Evolutionary conservation across 2,113 vertebrate genomes (phyloP).

Genomic region (Eptesicus fuscus): DNA sequence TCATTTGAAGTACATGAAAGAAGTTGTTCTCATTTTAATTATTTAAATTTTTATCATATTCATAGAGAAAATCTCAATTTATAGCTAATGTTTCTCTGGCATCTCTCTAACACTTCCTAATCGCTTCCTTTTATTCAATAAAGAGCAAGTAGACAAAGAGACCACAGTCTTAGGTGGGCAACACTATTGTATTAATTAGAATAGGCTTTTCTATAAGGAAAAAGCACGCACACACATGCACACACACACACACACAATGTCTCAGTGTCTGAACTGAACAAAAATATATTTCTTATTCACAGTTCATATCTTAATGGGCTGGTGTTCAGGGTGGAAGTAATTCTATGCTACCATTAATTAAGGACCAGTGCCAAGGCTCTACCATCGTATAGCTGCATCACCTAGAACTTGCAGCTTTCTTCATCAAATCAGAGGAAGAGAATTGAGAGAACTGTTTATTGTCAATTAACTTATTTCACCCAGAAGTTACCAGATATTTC

Average conservation of each 20-base stretch:
- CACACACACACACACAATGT: not conserved
- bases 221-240: not conserved
- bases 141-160: not conserved
- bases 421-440: not conserved
- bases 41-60: not conserved
- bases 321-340: not conserved
- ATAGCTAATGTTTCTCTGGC: not conserved
- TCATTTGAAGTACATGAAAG: not conserved
- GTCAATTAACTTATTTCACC: not conserved
- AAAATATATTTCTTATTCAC: not conserved
- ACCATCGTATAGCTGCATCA: not conserved
- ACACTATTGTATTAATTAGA: not conserved
- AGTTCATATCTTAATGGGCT: not conserved
- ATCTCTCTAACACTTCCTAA: not conserved
- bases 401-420: not conserved
- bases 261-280: not conserved
- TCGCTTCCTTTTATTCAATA: not conserved
- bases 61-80: not conserved
- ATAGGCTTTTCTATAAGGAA: not conserved
- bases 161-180: not conserved
- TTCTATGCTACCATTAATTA: not conserved
- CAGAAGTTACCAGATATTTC: not conserved
- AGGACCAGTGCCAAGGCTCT: not conserved
- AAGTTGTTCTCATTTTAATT: not conserved
- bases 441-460: not conserved